Percentiles rank a stretch among this genome's conserved stretches.
These are phyloP conservation scores for Cirrhinus molitorella DNA, from an alignment of 2,797 vertebrate species.

Conservation along the genomic window DNA sequence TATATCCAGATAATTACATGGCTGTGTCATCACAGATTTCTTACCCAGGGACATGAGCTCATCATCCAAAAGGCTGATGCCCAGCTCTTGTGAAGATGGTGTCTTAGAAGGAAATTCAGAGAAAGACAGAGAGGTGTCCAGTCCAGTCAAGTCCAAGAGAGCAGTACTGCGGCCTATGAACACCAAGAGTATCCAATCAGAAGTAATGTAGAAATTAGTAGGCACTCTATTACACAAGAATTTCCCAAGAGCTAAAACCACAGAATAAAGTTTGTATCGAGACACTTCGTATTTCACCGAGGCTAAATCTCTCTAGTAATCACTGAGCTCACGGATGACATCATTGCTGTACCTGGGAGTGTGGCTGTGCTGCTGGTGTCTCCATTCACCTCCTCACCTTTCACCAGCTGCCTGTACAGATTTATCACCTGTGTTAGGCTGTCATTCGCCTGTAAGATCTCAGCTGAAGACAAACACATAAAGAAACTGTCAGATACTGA, in stretches of 20 bases:
- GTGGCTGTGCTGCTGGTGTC: slow-evolving; percentile 71
- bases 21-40: slow-evolving; percentile 32
- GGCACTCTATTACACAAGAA: background rate
- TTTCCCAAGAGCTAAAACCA: background rate
- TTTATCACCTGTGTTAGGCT: slow-evolving; percentile 97
- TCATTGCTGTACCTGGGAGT: slow-evolving; percentile 77
- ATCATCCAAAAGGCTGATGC: slow-evolving; percentile 91
- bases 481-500: background rate
- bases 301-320: background rate
- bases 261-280: background rate
- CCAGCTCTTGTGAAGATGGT: slow-evolving; percentile 76
- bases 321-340: background rate
- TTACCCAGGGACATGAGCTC: slow-evolving; percentile 97
- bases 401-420: slow-evolving; percentile 90
- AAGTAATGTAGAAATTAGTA: slow-evolving; percentile 63
- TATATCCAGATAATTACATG: slow-evolving; percentile 7
- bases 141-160: slow-evolving; percentile 90
- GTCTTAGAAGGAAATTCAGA: slow-evolving; percentile 74
- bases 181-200: slow-evolving; percentile 19
- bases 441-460: slow-evolving; percentile 97
- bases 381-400: slow-evolving; percentile 91
- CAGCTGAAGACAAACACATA: slow-evolving; percentile 75
- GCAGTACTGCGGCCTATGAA: slow-evolving; percentile 82
- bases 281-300: background rate
- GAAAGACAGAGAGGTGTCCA: slow-evolving; percentile 82